A percentile compares a stretch with the other conserved stretches of the same genome.
Conservation (phyloP, 2,888 invertebrate species). For the Cheilosia vernalis region DNA sequence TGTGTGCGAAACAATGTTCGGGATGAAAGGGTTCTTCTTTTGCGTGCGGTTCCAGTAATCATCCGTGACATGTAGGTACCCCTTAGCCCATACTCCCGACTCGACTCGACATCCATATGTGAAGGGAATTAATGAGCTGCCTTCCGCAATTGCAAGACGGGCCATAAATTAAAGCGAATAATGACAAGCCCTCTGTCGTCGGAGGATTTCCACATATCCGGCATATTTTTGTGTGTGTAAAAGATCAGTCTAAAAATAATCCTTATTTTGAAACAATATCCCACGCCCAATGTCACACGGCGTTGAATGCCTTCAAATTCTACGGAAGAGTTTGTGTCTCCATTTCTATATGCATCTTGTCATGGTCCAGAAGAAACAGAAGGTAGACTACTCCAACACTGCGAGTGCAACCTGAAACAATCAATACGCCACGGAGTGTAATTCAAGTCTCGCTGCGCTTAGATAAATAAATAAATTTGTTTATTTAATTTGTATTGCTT, state of each 20-base stretch:
- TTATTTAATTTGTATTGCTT: not conserved
- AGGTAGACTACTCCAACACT: conserved; percentile 37
- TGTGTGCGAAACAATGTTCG: conserved; percentile 10
- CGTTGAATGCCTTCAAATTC: not conserved
- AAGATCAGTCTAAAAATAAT: conserved; percentile 37
- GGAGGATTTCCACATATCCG: conserved; percentile 36
- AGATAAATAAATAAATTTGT: conserved; percentile 46
- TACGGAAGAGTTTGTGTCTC: conserved; percentile 47
- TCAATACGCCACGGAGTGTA: conserved; percentile 48
- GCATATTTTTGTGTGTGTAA: not conserved
- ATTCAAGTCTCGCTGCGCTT: conserved; percentile 43
- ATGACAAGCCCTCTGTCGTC: conserved; percentile 47
- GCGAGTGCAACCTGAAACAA: conserved; percentile 34
- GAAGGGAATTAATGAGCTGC: conserved; percentile 60
- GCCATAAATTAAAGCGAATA: conserved; percentile 55
- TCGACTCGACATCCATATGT: conserved; percentile 17
- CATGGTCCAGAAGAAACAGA: conserved; percentile 59
- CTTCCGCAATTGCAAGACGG: conserved; percentile 48
- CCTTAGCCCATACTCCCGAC: not conserved
- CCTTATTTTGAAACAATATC: conserved; percentile 39
- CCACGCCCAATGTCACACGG: conserved; percentile 44
- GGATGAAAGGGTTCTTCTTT: conserved; percentile 22
- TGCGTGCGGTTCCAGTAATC: conserved; percentile 53
- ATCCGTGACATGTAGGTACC: conserved; percentile 45
- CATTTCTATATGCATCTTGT: conserved; percentile 39